Conservation (phyloP, 2,797 vertebrate species). For the Cyclopterus lumpus region DNA sequence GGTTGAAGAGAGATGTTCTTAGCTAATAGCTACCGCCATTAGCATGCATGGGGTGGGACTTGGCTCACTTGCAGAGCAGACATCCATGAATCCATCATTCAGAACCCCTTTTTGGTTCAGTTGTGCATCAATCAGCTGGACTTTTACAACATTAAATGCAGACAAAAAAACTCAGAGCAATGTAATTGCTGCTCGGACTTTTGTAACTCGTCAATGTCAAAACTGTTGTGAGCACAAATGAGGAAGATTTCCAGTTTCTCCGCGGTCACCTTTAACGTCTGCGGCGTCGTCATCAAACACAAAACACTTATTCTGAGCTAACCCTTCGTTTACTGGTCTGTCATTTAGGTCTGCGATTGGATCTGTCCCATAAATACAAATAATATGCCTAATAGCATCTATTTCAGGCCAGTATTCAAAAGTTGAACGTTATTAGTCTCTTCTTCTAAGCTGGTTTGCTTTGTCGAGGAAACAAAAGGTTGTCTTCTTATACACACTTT, state of each 20-base stretch:
- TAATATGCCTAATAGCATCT: too few species aligned
- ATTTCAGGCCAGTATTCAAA: too few species aligned
- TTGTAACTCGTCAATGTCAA: background rate
- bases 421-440: too few species aligned
- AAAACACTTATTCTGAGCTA: too few species aligned
- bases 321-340: too few species aligned
- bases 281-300: too few species aligned
- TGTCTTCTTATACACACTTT: too few species aligned
- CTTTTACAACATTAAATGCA: background rate
- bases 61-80: background rate
- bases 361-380: too few species aligned
- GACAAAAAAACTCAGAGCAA: background rate
- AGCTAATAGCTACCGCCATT: background rate
- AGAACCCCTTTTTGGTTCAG: slow-evolving; percentile 2
- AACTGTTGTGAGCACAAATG: background rate
- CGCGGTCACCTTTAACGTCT: background rate
- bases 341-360: too few species aligned
- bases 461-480: too few species aligned
- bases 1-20: background rate
- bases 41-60: background rate
- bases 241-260: background rate
- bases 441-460: too few species aligned
- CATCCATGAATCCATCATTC: background rate
- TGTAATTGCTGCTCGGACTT: background rate
- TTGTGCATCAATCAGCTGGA: background rate